Evolutionary conservation across 2,888 invertebrate genomes (phyloP), one percentile per base, ranked within the genome.

Genomic region (Caenorhabditis sp.): DNA sequence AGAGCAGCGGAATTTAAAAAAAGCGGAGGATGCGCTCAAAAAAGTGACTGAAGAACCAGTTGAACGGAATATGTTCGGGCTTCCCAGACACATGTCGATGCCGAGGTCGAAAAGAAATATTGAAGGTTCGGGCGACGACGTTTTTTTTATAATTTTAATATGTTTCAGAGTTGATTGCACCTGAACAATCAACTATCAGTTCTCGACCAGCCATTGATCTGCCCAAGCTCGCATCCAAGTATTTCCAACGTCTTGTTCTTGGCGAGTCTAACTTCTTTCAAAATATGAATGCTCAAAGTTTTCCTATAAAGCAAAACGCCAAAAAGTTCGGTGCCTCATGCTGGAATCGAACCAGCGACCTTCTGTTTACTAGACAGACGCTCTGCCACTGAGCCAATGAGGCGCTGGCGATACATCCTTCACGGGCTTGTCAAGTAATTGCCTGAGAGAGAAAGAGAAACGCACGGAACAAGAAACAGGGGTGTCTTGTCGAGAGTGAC

Each of bases 321-420:
- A 70, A 70, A 76, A 63, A 63, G 13, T 55, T 70, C 75, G 58
- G 75, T 76, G 81, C 81, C 80, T 79, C 81, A 82, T 80, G 83
- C 80, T 82, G 81, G 84, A 82, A 85, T 85, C 81, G 83, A 85
- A 85, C 85, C 85, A 82, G 81, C 81, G 84, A 85, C 85, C 85
- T 85, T 85, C 84, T 83, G 85, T 84, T 84, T 84, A 85, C 84
- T 80, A 84, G 84, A 84, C 84, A 82, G 83, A 85, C 84, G 85
- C 85, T 84, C 85, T 84, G 83, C 85, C 83, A 80, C 83, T 85
- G 83, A 85, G 85, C 85, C 81, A 84, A 81, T 77, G 81, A 83
- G 75, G 75, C 75, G 53, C 27, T 15, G 22, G 41, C n/a, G 8
- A 50, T 41, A 52, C 22, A 7, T 1, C 17, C 5, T 17, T 3